Base-by-base conservation (phyloP, 2,888 invertebrate genomes). In the Dilophus febrilis region DNA sequence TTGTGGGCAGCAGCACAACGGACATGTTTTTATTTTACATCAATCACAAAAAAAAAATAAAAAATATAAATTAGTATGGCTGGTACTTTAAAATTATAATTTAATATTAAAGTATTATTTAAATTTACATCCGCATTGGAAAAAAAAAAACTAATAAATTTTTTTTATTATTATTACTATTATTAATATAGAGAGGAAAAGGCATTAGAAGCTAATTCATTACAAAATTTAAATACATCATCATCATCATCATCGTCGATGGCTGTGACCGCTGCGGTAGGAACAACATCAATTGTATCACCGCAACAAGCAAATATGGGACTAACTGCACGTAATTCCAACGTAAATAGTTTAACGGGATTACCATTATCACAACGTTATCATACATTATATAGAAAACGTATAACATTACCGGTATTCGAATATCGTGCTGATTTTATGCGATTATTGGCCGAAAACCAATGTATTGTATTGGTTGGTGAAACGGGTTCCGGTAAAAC, bases 401-500 rank as follows among this genome's bases (percentile, higher is more conserved):
- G 98, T 27, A 81, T 86, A 26, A 77, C 81, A 2, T 67, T 99
- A 44, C 98, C 98, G 0, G 98, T 99, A 1, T 98, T 97, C 74
- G 97, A 99, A 56, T 97, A 99, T 64, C 80, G 87, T 53, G 77
- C 82, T 2, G 92, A 95, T 62, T 99, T 99, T 61, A 86, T 92
- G 81, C 76, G 92, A 50, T 68, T 91, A 30, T 66, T 99, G n/a
- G 78, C 78, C 46, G 82, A 85, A 40, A 83, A 95, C 61, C 97
- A 97, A 55, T 86, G 86, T 46, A 86, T 95, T 19, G 94, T 97
- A 2, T 67, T 98, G 0, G 98, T 99, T 4, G 98, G 98, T 50
- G 98, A 99, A 59, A 98, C 95, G 0, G 98, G 98, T n/a, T 95
- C 94, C 2, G 98, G 98, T 1, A 99, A 99, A 67, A 98, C 98